A percentile compares a stretch with the other conserved stretches of the same genome.
Evolutionary conservation across 2,888 invertebrate genomes (phyloP).

Genomic region (Periphyllus acericola): DNA sequence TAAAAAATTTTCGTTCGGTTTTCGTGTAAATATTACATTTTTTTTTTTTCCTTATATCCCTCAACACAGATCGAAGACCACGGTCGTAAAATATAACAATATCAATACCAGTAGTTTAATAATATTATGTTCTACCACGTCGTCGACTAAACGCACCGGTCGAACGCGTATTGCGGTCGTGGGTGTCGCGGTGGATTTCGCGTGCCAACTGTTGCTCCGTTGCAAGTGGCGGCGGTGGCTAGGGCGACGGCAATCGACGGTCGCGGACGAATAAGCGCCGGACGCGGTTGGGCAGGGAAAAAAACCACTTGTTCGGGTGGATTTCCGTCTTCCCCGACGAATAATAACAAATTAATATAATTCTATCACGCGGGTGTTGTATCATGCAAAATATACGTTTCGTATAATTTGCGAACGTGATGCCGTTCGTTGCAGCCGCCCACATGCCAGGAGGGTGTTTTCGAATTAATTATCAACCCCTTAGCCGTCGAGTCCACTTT

Average conservation of each 20-base stretch:
- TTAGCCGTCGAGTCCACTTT: too few species aligned
- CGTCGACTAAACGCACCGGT: neutral
- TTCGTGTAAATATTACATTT: too few species aligned
- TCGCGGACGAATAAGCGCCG: too few species aligned
- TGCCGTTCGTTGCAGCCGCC: neutral
- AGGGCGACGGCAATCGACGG: neutral
- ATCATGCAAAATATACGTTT: neutral
- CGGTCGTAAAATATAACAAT: too few species aligned
- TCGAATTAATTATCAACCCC: neutral
- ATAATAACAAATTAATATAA: neutral
- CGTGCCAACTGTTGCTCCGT: conserved; percentile 38
- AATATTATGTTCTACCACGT: too few species aligned
- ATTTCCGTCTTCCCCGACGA: neutral
- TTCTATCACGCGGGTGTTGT: too few species aligned
- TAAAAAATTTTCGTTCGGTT: too few species aligned
- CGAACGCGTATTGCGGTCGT: neutral
- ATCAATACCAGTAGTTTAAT: too few species aligned
- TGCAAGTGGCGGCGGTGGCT: neutral
- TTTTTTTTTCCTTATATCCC: too few species aligned
- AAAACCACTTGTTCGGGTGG: conserved; percentile 48
- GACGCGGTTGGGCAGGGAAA: neutral
- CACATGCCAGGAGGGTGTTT: neutral
- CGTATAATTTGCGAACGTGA: neutral
- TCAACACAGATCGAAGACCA: too few species aligned
- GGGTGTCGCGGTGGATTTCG: neutral